Evolutionary conservation across 2,888 invertebrate genomes (phyloP), one percentile per base, ranked within the genome.

Genomic region (Cephalotes varians): DNA sequence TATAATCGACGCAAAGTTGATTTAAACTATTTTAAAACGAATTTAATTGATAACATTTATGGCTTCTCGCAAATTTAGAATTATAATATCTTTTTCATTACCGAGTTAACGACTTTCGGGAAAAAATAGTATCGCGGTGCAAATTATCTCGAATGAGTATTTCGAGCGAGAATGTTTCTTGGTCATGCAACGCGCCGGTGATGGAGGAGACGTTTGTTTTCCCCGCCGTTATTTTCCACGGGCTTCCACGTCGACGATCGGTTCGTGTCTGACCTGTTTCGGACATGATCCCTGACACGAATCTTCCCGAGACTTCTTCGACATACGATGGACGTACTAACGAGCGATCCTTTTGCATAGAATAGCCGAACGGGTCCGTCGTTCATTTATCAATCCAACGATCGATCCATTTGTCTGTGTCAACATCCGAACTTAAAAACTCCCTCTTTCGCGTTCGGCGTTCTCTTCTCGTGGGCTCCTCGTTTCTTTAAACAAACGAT

Each of bases 321-420:
- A 40, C 62, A 64, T 56, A 62, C 51, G 85, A 72, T 51, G 60
- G 62, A 76, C 71, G 65, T 73, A 67, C 73, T 85, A 84, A 84
- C 82, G 85, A 84, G 79, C 51, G 74, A 72, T 4, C 62, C 82
- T 56, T 83, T 82, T 82, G 85, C 86, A 86, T 82, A 74, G 65
- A 85, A 86, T 85, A 81, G 72, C 85, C 71, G 58, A 64, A 72
- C 47, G 56, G 58, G 76, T 82, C 40, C 65, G 56, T 73, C 74
- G 87, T 82, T 90, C 92, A 91, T 92, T 92, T 92, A 91, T 92
- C 92, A 92, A 91, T 91, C 88, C 85, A 85, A 83, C 85, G 81
- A 87, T 85, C 86, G 85, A 91, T 89, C 90, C 91, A 92, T 92
- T 92, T 91, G 91, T 92, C 92, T 92, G 86, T 90, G 92, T 92